Conservation (phyloP, 2,113 vertebrate genomes). For the Sinocyclocheilus rhinocerous region DNA sequence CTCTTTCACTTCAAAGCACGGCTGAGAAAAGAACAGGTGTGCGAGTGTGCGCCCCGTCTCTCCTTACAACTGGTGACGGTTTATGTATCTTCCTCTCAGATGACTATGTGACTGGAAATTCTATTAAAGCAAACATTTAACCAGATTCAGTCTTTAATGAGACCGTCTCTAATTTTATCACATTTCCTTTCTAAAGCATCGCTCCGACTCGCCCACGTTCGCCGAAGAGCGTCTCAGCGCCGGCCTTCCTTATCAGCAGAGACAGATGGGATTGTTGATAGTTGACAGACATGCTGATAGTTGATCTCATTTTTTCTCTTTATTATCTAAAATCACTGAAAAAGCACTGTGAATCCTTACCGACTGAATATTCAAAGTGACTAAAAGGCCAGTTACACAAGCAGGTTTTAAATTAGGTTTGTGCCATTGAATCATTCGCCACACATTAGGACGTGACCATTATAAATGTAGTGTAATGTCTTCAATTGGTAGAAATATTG, state of each 20-base stretch:
- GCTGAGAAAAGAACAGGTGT: constrained; percentile 44
- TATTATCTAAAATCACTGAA: constrained; percentile 69
- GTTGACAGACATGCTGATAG: constrained; percentile 79
- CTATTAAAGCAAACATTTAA: constrained; percentile 66
- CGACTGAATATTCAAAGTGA: constrained; percentile 73
- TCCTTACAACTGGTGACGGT: constrained; percentile 6
- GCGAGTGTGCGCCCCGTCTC: background rate
- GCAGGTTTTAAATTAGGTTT: constrained; percentile 70
- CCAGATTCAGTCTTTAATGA: constrained; percentile 69
- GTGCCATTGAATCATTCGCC: constrained; percentile 52
- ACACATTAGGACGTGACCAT: constrained; percentile 50
- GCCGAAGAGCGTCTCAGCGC: constrained; percentile 58
- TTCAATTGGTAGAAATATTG: background rate
- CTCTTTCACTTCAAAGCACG: constrained; percentile 13
- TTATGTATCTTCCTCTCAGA: constrained; percentile 50
- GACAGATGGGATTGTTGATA: constrained; percentile 80
- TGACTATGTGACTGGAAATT: constrained; percentile 57
- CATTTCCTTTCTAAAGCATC: constrained; percentile 60
- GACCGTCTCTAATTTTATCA: constrained; percentile 64
- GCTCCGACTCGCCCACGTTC: constrained; percentile 60
- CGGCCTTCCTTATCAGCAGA: constrained; percentile 71
- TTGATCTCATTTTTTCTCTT: constrained; percentile 69
- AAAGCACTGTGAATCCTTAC: constrained; percentile 69
- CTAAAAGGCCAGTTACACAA: constrained; percentile 71
- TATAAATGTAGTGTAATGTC: background rate